Evolutionary conservation across 2,888 invertebrate species (phyloP), one percentile per base, ranked within the genome.

Genomic region (Plusia festucae): DNA sequence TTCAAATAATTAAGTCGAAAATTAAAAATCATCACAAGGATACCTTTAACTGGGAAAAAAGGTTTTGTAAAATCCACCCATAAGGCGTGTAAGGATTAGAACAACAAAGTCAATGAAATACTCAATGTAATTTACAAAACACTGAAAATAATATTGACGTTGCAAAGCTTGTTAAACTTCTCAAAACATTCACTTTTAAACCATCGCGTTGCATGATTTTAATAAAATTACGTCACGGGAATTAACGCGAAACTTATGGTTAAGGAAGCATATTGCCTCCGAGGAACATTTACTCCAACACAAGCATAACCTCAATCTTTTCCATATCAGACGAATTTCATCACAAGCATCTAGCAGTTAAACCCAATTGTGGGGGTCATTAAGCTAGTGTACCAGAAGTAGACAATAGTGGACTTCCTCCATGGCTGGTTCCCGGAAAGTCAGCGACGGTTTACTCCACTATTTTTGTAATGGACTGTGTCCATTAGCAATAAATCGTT

Each of bases 381-480:
- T 79, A 81, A 73, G 76, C 73, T 65, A 78, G 78, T 59, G 65
- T 70, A 67, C 65, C 76, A 78, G 77, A 66, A 67, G 65, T 64
- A 65, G 55, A 71, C 76, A 75, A 82, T 73, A 58, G 68, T 60
- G 64, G 46, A 62, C 77, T 73, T 83, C 81, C 83, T 76, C 63
- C 65, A 52, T 18, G 60, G 54, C 65, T 75, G 65, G 69, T 76
- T 83, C 79, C 85, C 82, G 84, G 85, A 82, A 85, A 74, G 77
- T 63, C 73, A 59, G 65, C 82, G 79, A 74, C 73, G 70, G 72
- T 81, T 82, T 79, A 70, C 80, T 76, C 54, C 61, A 84, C 85
- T 88, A 90, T 90, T 89, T 89, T 89, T 86, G 90, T 91, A 91
- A 92, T 91, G 90, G 90, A 88, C 85, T 85, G 85, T 79, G 86